These are phyloP conservation scores for Calliphora vomitoria DNA, from an alignment of 2,888 invertebrate species.

Conservation along the genomic window DNA sequence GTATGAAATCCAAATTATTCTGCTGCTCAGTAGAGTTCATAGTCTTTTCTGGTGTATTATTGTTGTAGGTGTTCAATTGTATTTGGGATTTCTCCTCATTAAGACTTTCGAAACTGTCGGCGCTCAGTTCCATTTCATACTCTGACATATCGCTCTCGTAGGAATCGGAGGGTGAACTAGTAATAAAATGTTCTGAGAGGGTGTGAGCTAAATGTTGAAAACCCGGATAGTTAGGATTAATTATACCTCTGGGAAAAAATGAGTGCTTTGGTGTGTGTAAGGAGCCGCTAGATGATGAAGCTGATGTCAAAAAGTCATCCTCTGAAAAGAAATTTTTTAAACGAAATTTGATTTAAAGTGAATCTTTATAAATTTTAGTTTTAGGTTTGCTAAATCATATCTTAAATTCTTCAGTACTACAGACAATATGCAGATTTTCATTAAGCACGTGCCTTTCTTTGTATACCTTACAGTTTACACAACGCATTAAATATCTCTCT, in stretches of 20 bases:
- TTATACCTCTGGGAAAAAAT: conserved; percentile 88
- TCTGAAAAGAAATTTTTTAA: conserved; percentile 57
- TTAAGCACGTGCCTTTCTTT: too few relatives aligned
- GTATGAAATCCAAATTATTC: conserved; percentile 41
- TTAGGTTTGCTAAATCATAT: too few relatives aligned
- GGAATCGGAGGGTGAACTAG: conserved; percentile 82
- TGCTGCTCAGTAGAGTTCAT: conserved; percentile 53
- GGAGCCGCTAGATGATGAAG: conserved; percentile 73
- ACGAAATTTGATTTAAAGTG: too few relatives aligned
- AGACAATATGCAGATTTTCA: too few relatives aligned
- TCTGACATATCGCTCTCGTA: conserved; percentile 83
- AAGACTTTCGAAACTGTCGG: conserved; percentile 79
- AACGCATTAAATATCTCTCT: too few relatives aligned
- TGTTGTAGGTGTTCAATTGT: conserved; percentile 64
- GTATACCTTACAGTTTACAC: too few relatives aligned
- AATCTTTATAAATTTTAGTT: conserved; percentile 2
- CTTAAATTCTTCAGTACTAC: too few relatives aligned
- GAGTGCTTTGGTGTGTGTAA: conserved; percentile 77
- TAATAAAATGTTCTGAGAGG: conserved; percentile 85
- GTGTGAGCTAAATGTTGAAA: conserved; percentile 93
- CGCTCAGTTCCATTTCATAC: conserved; percentile 81
- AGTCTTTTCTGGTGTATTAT: conserved; percentile 57
- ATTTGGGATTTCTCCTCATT: conserved; percentile 83
- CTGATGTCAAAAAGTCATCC: conserved; percentile 73
- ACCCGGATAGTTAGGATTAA: conserved; percentile 93